phyloP scores from a whole-genome alignment of 2,113 vertebrate genomes.

The Cheirogaleus medius region DNA sequence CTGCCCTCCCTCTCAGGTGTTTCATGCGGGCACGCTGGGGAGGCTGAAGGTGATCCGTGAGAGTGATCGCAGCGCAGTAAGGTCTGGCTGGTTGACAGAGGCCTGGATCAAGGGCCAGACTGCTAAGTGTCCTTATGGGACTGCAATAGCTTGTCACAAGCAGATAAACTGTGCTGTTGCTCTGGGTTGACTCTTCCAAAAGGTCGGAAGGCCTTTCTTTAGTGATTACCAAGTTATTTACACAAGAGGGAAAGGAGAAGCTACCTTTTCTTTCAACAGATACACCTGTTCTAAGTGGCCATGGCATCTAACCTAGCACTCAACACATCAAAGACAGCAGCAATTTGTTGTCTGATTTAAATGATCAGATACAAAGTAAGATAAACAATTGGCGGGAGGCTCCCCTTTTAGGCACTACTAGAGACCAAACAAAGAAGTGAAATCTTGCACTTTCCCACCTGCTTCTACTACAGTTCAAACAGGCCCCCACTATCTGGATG shows the following conservation, averaged over 20 bases:
- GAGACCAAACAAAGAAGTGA: not conserved
- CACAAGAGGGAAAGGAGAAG: not conserved
- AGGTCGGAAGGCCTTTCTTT: not conserved
- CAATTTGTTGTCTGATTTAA: not conserved
- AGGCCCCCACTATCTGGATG: not conserved
- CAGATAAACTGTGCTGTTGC: not conserved
- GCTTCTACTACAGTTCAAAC: not conserved
- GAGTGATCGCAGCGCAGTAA: fast-evolving
- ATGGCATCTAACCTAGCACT: not conserved
- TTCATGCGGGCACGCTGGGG: not conserved
- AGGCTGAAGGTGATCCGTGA: not conserved
- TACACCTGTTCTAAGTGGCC: not conserved
- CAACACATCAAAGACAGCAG: not conserved
- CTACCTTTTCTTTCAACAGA: not conserved
- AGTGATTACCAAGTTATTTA: not conserved
- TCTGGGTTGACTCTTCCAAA: not conserved
- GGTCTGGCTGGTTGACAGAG: not conserved
- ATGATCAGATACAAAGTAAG: not conserved
- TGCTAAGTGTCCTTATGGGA: not conserved
- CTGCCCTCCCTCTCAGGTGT: not conserved
- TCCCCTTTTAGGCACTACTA: not conserved
- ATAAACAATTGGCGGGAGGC: not conserved
- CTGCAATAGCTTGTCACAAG: not conserved
- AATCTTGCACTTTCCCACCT: not conserved
- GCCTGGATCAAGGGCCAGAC: not conserved